phyloP scores from a whole-genome alignment of 1,140 invertebrate species.

The Littorina saxatilis region DNA sequence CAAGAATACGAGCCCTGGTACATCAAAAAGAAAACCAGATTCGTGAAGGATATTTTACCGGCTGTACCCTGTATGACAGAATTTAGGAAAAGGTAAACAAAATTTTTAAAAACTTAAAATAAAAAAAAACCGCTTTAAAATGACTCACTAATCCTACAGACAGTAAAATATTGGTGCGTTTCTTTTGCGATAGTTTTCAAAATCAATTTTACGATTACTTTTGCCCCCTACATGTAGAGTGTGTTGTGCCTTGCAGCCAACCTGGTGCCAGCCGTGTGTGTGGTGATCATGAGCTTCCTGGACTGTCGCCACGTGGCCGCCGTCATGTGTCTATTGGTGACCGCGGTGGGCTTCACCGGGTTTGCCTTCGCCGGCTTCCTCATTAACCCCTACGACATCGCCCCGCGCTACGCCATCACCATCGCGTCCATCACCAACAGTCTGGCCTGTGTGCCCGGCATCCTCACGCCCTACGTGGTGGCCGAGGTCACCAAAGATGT shows the following conservation, averaged over 20 bases:
- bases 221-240: no score
- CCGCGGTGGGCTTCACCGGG: constrained; percentile 29
- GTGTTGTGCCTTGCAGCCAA: constrained; percentile 27
- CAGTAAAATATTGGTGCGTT: no score
- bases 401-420: constrained; percentile 3
- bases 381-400: constrained; percentile 32
- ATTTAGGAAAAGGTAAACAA: no score
- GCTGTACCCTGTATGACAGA: no score
- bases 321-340: constrained; percentile 26
- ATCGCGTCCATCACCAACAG: constrained; percentile 23
- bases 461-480: constrained; percentile 35
- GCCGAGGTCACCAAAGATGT: constrained; percentile 35
- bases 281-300: constrained; percentile 37
- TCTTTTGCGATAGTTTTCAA: no score
- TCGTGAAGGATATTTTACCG: no score
- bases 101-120: no score
- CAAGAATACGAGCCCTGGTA: no score
- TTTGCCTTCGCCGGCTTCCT: constrained; percentile 26
- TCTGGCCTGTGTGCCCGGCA: constrained; percentile 20
- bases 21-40: no score
- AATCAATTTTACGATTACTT: no score
- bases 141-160: no score
- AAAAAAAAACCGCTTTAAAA: no score
- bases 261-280: constrained; percentile 26
- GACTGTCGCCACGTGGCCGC: constrained; percentile 30